These are phyloP conservation scores for Gymnoscelis rufifasciata DNA, from an alignment of 2,888 invertebrate genomes.

Conservation along the genomic window DNA sequence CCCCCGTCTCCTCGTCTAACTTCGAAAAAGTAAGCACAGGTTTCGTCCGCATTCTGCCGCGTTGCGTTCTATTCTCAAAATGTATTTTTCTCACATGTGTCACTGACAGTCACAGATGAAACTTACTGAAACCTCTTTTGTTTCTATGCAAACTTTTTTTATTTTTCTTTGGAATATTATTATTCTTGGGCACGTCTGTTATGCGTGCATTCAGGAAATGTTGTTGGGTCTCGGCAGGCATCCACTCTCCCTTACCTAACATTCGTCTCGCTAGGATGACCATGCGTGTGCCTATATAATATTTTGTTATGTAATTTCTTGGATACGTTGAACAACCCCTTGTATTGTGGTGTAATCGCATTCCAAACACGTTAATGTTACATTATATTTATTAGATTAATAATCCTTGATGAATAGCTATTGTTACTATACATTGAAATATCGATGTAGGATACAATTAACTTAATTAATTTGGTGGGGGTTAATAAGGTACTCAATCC, in stretches of 20 bases:
- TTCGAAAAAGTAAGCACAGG: slow-evolving; percentile 76
- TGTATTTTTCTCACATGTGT: too few species aligned
- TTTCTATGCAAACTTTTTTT: background rate
- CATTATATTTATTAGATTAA: too few species aligned
- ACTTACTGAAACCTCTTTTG: background rate
- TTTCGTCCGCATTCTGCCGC: slow-evolving; percentile 53
- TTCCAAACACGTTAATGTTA: too few species aligned
- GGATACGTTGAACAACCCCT: slow-evolving; percentile 10
- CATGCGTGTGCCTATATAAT: slow-evolving; percentile 16
- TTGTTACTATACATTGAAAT: too few species aligned
- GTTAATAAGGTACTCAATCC: too few species aligned
- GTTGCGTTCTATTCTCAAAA: too few species aligned
- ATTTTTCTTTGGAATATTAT: slow-evolving; percentile 7
- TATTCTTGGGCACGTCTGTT: slow-evolving; percentile 9
- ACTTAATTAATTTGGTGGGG: too few species aligned
- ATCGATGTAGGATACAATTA: too few species aligned
- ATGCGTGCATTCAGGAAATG: slow-evolving; percentile 22
- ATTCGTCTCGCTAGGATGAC: slow-evolving; percentile 21
- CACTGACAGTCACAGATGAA: slow-evolving; percentile 6
- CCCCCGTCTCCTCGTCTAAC: slow-evolving; percentile 78
- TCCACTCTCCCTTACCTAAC: slow-evolving; percentile 44
- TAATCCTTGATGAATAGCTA: too few species aligned
- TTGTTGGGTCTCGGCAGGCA: slow-evolving; percentile 29
- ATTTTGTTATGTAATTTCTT: slow-evolving; percentile 14
- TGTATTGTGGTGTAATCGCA: background rate